phyloP scores from a whole-genome alignment of 2,888 invertebrate genomes.

The Pherbina coryleti region DNA sequence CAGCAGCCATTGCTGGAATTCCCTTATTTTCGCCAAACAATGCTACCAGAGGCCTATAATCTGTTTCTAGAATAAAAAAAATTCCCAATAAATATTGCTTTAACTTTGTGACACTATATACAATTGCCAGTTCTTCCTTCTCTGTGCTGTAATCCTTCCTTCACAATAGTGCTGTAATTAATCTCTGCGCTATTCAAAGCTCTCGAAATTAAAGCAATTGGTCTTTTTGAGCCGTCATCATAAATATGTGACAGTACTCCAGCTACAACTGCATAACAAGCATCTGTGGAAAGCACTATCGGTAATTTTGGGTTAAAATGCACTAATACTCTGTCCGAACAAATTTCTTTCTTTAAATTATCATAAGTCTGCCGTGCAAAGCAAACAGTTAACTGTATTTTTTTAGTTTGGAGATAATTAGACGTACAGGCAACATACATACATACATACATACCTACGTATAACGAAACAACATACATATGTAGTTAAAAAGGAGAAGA shows the following conservation, averaged over 20 bases:
- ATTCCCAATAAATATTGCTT: conserved; percentile 43
- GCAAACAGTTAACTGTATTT: too few relatives aligned
- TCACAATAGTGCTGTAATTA: conserved; percentile 46
- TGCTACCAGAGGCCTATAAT: conserved; percentile 41
- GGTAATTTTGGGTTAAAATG: conserved; percentile 47
- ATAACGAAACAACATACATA: too few relatives aligned
- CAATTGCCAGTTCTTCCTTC: conserved; percentile 40
- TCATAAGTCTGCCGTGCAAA: too few relatives aligned
- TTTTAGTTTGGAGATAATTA: too few relatives aligned
- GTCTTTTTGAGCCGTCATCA: conserved; percentile 31
- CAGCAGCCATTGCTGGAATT: conserved; percentile 43
- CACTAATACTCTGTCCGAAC: conserved; percentile 39
- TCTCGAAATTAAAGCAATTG: conserved; percentile 47
- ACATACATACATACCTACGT: too few relatives aligned
- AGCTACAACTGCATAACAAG: conserved; percentile 46
- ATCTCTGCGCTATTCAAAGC: conserved; percentile 43
- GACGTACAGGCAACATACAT: too few relatives aligned
- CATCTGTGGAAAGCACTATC: conserved; percentile 51
- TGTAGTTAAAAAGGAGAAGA: too few relatives aligned
- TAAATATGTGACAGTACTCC: conserved; percentile 45
- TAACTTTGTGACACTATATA: conserved; percentile 44
- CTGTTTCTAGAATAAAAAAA: conserved; percentile 40
- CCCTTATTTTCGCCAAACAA: conserved; percentile 44
- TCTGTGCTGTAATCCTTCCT: too few relatives aligned
- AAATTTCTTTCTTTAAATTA: conserved; percentile 50